A percentile compares a stretch with the other conserved stretches of the same genome.
Conservation (phyloP, 2,113 vertebrate species). For the Nicator chloris region DNA sequence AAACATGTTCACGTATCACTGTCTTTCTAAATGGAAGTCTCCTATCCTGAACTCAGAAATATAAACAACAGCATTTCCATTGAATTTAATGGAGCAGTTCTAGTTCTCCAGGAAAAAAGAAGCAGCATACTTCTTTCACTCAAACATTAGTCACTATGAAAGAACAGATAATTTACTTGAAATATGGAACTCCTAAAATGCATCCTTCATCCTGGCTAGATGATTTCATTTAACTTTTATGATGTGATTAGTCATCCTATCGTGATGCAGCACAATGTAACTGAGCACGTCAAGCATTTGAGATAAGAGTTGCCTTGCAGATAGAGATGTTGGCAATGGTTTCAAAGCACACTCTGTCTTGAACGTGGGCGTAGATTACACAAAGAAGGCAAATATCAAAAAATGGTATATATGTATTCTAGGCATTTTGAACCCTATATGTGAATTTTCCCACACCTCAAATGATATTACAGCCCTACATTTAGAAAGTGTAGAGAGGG, state of each 20-base stretch:
- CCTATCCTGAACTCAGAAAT: neutral
- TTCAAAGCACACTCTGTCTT: neutral
- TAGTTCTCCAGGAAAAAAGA: neutral
- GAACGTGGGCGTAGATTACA: fast-evolving
- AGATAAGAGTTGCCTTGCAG: neutral
- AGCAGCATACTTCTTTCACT: neutral
- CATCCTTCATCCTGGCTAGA: conserved; percentile 23
- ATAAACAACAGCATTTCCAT: neutral
- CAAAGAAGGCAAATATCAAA: neutral
- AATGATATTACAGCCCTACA: neutral
- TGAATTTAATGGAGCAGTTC: neutral
- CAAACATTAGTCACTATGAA: conserved; percentile 9
- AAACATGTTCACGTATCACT: neutral
- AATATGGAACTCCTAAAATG: conserved; percentile 36
- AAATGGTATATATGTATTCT: neutral
- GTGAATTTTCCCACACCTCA: neutral
- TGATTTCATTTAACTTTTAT: conserved; percentile 55
- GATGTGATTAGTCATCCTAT: conserved; percentile 42
- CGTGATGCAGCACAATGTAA: conserved; percentile 13
- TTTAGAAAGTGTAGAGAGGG: neutral
- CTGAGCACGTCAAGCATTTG: neutral
- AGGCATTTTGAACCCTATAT: neutral
- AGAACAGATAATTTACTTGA: conserved; percentile 43
- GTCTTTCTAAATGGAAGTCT: neutral
- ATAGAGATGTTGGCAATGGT: neutral